Percentiles rank a stretch among this genome's conserved stretches.
Conservation (phyloP, 2,797 vertebrate genomes). For the Muscicapa striata region DNA sequence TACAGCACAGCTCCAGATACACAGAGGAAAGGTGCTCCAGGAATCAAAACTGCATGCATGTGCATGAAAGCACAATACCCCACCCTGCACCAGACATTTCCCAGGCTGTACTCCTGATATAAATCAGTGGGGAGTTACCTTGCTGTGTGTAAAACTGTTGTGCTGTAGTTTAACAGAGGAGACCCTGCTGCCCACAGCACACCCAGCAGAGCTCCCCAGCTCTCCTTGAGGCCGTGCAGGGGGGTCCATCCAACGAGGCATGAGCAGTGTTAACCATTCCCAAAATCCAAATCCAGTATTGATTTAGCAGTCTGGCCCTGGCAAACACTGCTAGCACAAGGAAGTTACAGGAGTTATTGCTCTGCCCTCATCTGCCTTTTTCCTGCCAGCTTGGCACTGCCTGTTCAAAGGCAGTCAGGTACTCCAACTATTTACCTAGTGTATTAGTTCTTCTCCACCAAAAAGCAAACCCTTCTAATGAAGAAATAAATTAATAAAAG, state of each 20-base stretch:
- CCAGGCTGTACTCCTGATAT: background rate
- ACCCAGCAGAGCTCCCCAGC: background rate
- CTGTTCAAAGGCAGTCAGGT: constrained; percentile 9
- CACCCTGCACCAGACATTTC: background rate
- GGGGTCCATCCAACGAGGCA: background rate
- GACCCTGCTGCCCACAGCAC: background rate
- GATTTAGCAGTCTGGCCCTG: constrained; percentile 48
- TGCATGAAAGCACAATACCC: background rate
- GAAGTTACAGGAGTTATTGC: constrained; percentile 39
- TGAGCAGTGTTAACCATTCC: background rate
- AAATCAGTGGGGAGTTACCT: constrained; percentile 11
- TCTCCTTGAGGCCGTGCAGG: background rate
- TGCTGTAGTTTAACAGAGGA: background rate
- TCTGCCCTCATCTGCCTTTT: constrained; percentile 54
- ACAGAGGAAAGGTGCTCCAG: background rate
- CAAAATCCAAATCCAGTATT: constrained; percentile 31
- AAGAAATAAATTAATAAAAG: constrained; percentile 28
- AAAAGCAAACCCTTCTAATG: background rate
- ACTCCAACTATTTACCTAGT: background rate
- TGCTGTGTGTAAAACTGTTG: background rate
- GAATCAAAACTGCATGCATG: background rate
- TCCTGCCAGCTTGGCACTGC: constrained; percentile 16
- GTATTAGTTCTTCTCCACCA: constrained; percentile 21
- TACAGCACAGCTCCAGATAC: background rate
- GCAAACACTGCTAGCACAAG: constrained; percentile 38